Evolutionary conservation across 2,888 invertebrate species (phyloP).

Genomic region (Platycheirus rosarum): DNA sequence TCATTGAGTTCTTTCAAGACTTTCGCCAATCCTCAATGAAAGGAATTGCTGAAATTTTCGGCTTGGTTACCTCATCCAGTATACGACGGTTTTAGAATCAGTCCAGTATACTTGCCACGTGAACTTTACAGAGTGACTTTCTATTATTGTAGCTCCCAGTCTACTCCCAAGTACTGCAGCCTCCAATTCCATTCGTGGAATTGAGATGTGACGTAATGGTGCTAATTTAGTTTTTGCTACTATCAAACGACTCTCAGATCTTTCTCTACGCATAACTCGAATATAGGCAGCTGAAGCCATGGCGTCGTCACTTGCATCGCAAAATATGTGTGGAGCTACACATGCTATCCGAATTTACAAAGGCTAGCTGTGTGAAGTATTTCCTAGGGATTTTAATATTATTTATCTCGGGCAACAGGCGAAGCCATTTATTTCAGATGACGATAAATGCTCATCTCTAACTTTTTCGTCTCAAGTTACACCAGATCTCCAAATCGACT

Average conservation of each 20-base stretch:
- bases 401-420: no score
- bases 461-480: no score
- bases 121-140: constrained; percentile 40
- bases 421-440: no score
- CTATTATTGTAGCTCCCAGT: constrained; percentile 35
- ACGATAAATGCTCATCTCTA: no score
- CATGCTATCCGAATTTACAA: not conserved
- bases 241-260: constrained; percentile 16
- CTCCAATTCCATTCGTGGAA: no score
- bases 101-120: constrained; percentile 66
- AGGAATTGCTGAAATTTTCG: constrained; percentile 73
- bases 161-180: no score
- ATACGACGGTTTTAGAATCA: constrained; percentile 74
- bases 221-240: not conserved
- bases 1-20: constrained; percentile 43
- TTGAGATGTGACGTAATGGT: constrained; percentile 55
- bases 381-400: constrained; percentile 28
- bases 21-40: constrained; percentile 71
- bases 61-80: constrained; percentile 72
- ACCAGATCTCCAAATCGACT: no score
- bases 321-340: constrained; percentile 34
- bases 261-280: constrained; percentile 33
- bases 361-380: not conserved
- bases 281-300: constrained; percentile 65
- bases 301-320: constrained; percentile 68